Evolutionary conservation across 2,797 vertebrate genomes (phyloP).

Genomic region (Austrolebias charrua): DNA sequence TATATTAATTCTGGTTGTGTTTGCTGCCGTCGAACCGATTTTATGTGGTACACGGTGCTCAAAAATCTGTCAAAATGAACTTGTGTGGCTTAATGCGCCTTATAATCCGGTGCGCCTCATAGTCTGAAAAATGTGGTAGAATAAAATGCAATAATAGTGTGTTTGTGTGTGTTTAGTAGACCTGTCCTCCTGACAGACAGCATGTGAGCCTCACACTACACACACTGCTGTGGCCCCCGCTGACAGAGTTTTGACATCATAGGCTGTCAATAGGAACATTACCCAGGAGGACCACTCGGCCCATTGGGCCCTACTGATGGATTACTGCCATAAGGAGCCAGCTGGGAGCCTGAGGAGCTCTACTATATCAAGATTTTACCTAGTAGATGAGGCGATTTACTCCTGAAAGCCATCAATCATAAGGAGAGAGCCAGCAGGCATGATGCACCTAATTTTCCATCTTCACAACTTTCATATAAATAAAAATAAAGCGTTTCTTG

Average conservation of each 20-base stretch:
- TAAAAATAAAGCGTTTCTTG: slow-evolving; percentile 37
- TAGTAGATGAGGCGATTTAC: slow-evolving; percentile 78
- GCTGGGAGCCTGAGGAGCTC: slow-evolving; percentile 68
- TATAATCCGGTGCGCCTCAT: too few relatives aligned
- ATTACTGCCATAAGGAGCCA: slow-evolving; percentile 77
- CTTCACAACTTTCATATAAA: slow-evolving; percentile 31
- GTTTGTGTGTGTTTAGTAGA: slow-evolving; percentile 27
- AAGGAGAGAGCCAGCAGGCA: slow-evolving; percentile 48
- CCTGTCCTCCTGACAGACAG: slow-evolving; percentile 33
- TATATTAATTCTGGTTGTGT: too few relatives aligned
- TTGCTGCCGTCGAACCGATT: too few relatives aligned
- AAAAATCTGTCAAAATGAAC: too few relatives aligned
- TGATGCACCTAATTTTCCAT: slow-evolving; percentile 66
- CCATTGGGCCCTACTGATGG: slow-evolving; percentile 77
- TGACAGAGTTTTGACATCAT: slow-evolving; percentile 73
- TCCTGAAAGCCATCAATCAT: slow-evolving; percentile 76
- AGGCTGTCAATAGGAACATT: slow-evolving; percentile 79
- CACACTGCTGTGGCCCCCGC: slow-evolving; percentile 35
- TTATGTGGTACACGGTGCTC: too few relatives aligned
- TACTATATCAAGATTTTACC: slow-evolving; percentile 77
- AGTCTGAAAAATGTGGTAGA: too few relatives aligned
- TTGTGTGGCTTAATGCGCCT: too few relatives aligned
- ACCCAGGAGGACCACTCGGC: slow-evolving; percentile 70
- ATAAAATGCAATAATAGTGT: neutral
- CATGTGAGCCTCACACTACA: slow-evolving; percentile 34